Evolutionary conservation across 2,113 vertebrate species (phyloP).

Genomic region (Oncorhynchus masou): DNA sequence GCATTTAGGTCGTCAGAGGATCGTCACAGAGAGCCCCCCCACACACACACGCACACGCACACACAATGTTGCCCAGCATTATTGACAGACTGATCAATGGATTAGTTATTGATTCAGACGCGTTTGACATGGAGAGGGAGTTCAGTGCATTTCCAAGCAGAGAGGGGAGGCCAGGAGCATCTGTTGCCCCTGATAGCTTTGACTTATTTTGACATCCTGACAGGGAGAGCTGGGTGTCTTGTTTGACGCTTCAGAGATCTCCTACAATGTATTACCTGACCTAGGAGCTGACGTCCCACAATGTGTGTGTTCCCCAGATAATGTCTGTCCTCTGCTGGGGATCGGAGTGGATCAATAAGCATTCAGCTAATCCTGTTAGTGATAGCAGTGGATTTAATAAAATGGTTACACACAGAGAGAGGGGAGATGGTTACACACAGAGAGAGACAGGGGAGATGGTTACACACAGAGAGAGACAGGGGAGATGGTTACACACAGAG

Average conservation of each 20-base stretch:
- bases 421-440: no score
- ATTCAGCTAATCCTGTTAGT: slow-evolving; percentile 75
- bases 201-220: slow-evolving; percentile 72
- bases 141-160: slow-evolving; percentile 49
- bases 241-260: slow-evolving; percentile 52
- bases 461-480: no score
- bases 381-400: slow-evolving; percentile 72
- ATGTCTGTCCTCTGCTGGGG: slow-evolving; percentile 66
- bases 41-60: no score
- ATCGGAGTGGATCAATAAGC: slow-evolving; percentile 74
- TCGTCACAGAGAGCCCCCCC: not conserved
- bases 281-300: slow-evolving; percentile 45
- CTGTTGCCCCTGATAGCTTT: slow-evolving; percentile 72
- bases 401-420: slow-evolving; percentile 59
- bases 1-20: not conserved
- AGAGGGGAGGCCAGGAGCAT: slow-evolving; percentile 40
- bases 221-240: slow-evolving; percentile 56
- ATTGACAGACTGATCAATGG: slow-evolving; percentile 45
- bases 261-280: slow-evolving; percentile 47
- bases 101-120: slow-evolving; percentile 47
- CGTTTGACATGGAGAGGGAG: slow-evolving; percentile 40
- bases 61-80: slow-evolving; percentile 31
- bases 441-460: no score
- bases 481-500: no score
- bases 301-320: slow-evolving; percentile 20